Percentiles rank a stretch among this genome's conserved stretches.
These are phyloP conservation scores for Astyanax mexicanus DNA, from an alignment of 2,797 vertebrate species.

Conservation along the genomic window DNA sequence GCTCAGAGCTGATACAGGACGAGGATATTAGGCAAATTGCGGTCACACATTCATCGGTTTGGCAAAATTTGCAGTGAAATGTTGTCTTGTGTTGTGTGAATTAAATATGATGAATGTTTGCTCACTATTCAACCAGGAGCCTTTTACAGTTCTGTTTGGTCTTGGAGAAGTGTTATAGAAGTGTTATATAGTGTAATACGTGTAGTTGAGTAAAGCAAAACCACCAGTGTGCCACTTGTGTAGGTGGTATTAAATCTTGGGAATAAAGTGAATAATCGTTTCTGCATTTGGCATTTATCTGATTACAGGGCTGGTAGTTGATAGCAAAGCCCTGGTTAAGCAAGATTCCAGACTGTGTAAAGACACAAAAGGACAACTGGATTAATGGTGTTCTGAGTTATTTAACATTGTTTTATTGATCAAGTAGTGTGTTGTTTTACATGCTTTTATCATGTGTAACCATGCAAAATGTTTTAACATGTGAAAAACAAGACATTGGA, in stretches of 20 bases:
- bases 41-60: constrained; percentile 48
- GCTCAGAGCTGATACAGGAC: constrained; percentile 54
- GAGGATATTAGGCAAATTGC: constrained; percentile 45
- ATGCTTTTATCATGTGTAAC: no score
- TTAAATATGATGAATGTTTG: constrained; percentile 35
- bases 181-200: no score
- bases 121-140: constrained; percentile 3
- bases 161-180: not conserved
- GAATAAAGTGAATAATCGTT: not conserved
- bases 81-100: constrained; percentile 24
- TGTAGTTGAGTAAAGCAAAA: not conserved
- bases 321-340: not conserved
- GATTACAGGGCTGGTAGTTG: not conserved
- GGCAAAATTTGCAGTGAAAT: constrained; percentile 42
- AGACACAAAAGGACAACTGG: not conserved
- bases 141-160: constrained; percentile 4
- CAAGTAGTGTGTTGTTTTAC: not conserved
- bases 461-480: no score
- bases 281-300: not conserved
- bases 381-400: not conserved
- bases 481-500: no score
- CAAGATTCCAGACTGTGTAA: not conserved
- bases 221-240: not conserved
- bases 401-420: not conserved
- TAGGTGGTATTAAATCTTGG: not conserved